phyloP scores from a whole-genome alignment of 2,113 vertebrate species.

The Toxotes jaculatrix region DNA sequence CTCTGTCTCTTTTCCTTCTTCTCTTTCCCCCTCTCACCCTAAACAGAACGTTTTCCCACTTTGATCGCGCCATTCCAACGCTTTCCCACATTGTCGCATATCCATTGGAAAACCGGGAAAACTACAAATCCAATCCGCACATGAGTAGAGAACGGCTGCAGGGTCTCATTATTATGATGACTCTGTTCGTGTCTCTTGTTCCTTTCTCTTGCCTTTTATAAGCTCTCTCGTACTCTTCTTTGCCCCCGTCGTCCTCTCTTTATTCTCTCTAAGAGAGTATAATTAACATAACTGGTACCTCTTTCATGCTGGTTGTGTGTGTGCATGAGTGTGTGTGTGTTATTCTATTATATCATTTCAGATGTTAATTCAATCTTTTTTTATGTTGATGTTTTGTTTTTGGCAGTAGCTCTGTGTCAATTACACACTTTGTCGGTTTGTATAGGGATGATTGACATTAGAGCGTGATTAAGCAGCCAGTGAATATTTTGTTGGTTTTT shows the following conservation, averaged over 20 bases:
- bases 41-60: constrained; percentile 38
- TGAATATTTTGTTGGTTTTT: constrained; percentile 51
- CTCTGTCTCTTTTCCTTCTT: neutral
- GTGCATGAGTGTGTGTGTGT: constrained; percentile 27
- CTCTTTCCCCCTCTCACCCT: neutral
- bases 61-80: constrained; percentile 49
- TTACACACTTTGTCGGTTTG: constrained; percentile 57
- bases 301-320: constrained; percentile 56
- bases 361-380: constrained; percentile 70
- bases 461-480: constrained; percentile 39
- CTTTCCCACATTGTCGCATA: constrained; percentile 31
- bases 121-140: constrained; percentile 56
- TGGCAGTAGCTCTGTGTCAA: constrained; percentile 55
- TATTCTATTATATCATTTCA: constrained; percentile 65
- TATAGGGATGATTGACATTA: constrained; percentile 62
- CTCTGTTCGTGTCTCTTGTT: constrained; percentile 49
- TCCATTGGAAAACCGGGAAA: constrained; percentile 26
- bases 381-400: constrained; percentile 58
- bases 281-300: constrained; percentile 72
- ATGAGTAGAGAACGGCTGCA: constrained; percentile 38
- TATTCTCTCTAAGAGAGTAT: constrained; percentile 61
- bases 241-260: constrained; percentile 30
- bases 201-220: constrained; percentile 44
- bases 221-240: constrained; percentile 15
- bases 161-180: constrained; percentile 67